phyloP scores from a whole-genome alignment of 2,113 vertebrate species.

The Campylomormyrus numenius region DNA sequence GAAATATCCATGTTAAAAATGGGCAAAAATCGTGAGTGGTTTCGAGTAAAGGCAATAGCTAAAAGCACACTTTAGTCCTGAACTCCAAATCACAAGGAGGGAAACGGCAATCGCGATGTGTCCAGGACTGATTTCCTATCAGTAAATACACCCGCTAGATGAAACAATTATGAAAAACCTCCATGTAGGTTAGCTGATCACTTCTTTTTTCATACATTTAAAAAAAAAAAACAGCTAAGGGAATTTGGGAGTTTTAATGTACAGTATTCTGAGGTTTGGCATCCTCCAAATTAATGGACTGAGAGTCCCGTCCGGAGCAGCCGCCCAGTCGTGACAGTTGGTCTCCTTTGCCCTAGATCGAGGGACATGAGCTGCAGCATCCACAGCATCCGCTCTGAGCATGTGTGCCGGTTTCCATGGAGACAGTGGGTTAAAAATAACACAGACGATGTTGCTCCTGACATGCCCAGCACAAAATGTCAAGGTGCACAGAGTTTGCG shows the following conservation, averaged over 20 bases:
- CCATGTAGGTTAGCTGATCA: neutral
- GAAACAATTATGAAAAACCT: neutral
- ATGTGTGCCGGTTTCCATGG: slow-evolving; percentile 23
- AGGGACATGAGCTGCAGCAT: neutral
- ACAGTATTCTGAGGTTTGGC: neutral
- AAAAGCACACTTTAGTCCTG: neutral
- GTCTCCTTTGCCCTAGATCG: neutral
- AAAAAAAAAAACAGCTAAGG: neutral
- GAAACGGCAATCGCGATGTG: neutral
- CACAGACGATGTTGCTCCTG: slow-evolving; percentile 13
- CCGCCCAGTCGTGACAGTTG: neutral
- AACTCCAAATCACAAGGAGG: neutral
- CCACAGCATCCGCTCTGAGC: slow-evolving; percentile 17
- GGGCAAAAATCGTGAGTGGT: neutral
- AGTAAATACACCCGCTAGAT: neutral
- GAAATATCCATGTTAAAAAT: neutral
- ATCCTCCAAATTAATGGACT: neutral
- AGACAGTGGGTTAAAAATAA: slow-evolving; percentile 28
- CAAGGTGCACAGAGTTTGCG: slow-evolving; percentile 15
- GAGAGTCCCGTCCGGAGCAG: neutral
- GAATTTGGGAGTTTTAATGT: neutral
- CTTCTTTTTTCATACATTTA: neutral
- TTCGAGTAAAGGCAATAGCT: neutral
- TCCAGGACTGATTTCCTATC: neutral
- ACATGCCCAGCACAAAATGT: slow-evolving; percentile 22